Conservation (phyloP, 2,888 invertebrate genomes). For the Trissoscelio sp. region DNA sequence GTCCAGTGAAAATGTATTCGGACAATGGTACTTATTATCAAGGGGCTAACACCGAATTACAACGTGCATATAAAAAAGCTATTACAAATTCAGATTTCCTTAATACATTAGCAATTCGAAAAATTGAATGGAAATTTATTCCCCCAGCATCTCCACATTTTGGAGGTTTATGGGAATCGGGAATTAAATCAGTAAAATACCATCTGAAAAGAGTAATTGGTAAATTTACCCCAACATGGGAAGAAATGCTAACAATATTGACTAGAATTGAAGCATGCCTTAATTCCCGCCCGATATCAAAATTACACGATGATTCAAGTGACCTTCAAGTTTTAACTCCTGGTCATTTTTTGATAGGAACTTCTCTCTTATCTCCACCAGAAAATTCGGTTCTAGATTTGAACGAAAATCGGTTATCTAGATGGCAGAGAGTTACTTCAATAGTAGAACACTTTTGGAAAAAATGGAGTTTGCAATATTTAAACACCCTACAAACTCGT, state of each 20-base stretch:
- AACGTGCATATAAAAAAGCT: neutral
- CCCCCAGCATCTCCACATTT: neutral
- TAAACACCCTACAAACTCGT: too few species aligned
- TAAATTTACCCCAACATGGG: neutral
- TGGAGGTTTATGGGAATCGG: too few species aligned
- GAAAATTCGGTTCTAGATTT: too few species aligned
- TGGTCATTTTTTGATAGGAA: neutral
- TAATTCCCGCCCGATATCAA: neutral
- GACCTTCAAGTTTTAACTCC: neutral
- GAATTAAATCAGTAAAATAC: neutral
- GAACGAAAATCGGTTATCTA: too few species aligned
- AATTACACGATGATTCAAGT: neutral
- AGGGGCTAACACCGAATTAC: neutral
- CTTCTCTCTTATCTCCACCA: neutral
- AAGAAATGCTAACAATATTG: neutral
- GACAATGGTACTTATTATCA: too few species aligned
- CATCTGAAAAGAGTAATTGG: constrained; percentile 5
- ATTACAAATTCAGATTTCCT: too few species aligned
- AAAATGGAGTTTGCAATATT: too few species aligned
- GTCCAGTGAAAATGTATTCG: too few species aligned
- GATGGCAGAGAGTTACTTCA: too few species aligned
- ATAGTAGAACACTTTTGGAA: too few species aligned
- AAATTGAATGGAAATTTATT: neutral
- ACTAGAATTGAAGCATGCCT: neutral
- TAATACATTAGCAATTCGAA: too few species aligned